Percentiles rank a stretch among this genome's conserved stretches.
Evolutionary conservation across 1,140 invertebrate species (phyloP).

Genomic region (Macrotrachela quadricornifera): DNA sequence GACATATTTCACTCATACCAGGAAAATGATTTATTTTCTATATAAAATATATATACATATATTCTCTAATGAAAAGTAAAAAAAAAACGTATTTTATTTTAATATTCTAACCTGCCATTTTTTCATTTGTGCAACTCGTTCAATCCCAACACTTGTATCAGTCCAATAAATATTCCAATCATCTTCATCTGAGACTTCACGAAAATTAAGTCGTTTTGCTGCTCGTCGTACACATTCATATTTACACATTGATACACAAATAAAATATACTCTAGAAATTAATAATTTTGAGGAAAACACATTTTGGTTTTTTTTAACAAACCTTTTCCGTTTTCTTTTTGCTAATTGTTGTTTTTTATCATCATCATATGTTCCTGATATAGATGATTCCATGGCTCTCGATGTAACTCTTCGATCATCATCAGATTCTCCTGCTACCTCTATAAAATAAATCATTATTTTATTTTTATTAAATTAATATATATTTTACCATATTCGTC

Average conservation of each 20-base stretch:
- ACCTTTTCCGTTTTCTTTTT: no score
- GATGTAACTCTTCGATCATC: no score
- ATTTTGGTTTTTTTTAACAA: no score
- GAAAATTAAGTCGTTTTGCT: conserved; percentile 49
- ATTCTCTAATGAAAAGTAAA: background rate
- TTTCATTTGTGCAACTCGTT: conserved; percentile 65
- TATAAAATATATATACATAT: background rate
- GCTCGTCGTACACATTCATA: conserved; percentile 25
- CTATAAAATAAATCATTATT: no score
- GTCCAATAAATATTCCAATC: conserved; percentile 74
- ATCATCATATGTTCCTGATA: no score
- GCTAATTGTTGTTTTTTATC: no score
- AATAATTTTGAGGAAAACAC: no score
- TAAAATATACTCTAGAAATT: background rate
- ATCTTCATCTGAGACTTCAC: conserved; percentile 52
- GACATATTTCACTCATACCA: conserved; percentile 70
- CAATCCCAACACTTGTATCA: conserved; percentile 54
- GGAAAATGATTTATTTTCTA: conserved; percentile 74
- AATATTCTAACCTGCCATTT: conserved; percentile 40
- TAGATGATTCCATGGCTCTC: no score
- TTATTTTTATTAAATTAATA: no score
- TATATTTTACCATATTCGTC: no score
- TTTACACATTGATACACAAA: conserved; percentile 6
- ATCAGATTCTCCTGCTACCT: no score
- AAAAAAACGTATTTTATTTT: no score